phyloP scores from a whole-genome alignment of 2,888 invertebrate species.

The Dicranocentrus wangi region DNA sequence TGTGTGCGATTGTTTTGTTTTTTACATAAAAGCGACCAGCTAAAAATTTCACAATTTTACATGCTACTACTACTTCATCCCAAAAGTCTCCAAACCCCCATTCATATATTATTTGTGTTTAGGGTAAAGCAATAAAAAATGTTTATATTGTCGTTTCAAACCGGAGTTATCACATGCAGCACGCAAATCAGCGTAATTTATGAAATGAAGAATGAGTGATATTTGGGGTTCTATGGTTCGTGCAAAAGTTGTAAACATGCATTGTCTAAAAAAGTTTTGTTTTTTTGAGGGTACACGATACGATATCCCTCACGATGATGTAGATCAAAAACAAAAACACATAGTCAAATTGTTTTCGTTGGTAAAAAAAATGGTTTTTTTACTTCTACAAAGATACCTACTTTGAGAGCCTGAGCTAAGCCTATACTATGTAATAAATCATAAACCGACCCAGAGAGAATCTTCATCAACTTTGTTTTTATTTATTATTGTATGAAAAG shows the following conservation, averaged over 20 bases:
- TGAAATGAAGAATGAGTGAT: conserved; percentile 10
- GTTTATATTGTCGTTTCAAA: conserved; percentile 15
- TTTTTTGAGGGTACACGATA: neutral
- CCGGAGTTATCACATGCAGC: neutral
- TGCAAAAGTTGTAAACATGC: neutral
- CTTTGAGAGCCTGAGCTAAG: too few species aligned
- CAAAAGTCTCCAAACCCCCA: too few species aligned
- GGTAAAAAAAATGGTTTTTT: neutral
- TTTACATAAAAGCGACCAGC: neutral
- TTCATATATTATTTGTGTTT: conserved; percentile 2
- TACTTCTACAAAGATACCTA: conserved; percentile 35
- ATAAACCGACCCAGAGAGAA: conserved; percentile 47
- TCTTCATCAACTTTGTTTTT: conserved; percentile 53
- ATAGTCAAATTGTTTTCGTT: neutral
- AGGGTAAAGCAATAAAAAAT: conserved; percentile 8
- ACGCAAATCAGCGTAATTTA: conserved; percentile 45
- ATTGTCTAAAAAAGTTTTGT: neutral
- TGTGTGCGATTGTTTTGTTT: neutral
- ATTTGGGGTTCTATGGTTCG: neutral
- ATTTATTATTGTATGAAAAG: conserved; percentile 43
- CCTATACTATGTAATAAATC: conserved; percentile 46
- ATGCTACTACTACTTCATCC: too few species aligned
- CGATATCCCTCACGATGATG: conserved; percentile 12
- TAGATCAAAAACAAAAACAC: neutral
- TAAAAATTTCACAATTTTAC: conserved; percentile 3